Conservation (phyloP, 2,797 vertebrate species). For the Hapalemur alaotrensis region DNA sequence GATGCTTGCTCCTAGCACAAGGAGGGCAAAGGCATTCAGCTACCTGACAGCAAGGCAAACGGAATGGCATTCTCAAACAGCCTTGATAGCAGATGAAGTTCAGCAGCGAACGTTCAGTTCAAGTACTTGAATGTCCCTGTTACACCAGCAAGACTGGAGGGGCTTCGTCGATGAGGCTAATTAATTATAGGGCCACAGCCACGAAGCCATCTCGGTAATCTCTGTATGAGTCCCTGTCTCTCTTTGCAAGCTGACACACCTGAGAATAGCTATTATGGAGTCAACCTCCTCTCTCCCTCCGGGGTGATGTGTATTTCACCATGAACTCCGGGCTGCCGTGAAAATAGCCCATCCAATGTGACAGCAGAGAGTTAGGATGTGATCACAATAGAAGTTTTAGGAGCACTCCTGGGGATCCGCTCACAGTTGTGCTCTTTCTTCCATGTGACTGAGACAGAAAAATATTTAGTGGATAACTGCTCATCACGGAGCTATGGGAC, state of each 20-base stretch:
- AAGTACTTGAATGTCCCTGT: background rate
- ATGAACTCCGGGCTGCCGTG: background rate
- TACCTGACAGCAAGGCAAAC: background rate
- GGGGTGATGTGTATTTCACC: background rate
- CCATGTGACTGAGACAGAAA: accelerated
- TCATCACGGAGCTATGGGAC: accelerated
- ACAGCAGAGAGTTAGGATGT: background rate
- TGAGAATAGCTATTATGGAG: accelerated
- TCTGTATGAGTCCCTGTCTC: background rate
- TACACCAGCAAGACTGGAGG: background rate
- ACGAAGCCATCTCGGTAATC: background rate
- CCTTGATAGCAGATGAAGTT: background rate
- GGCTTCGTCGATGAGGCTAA: background rate
- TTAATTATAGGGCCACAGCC: background rate
- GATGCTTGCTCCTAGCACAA: background rate
- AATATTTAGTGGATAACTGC: accelerated
- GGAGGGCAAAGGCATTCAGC: background rate
- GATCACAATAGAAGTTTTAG: accelerated
- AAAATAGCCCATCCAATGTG: accelerated
- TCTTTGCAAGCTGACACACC: accelerated
- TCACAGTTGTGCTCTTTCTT: accelerated
- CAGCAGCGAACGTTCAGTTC: no score
- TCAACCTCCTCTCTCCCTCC: background rate
- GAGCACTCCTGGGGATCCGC: background rate
- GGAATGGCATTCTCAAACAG: no score